Evolutionary conservation across 2,113 vertebrate genomes (phyloP), one percentile per base, ranked within the genome.

Genomic region (Sylvilagus bachmani): DNA sequence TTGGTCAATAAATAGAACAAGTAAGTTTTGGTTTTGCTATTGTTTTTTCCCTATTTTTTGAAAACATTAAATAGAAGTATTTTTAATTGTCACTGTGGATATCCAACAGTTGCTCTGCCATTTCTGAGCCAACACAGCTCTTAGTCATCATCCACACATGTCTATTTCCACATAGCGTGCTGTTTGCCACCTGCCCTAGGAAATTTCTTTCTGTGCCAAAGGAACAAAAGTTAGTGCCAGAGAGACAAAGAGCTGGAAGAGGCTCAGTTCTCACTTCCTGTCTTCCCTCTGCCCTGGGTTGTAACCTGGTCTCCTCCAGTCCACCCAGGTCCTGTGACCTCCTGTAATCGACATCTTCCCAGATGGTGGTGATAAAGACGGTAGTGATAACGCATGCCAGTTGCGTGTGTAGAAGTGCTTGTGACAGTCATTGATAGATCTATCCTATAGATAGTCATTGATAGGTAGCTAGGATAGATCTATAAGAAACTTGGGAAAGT

Each of bases 1-100:
- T 71, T 90, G 90, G 55, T 64, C 77, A 90, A 80, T 90, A 94
- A 92, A 69, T 74, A n/a, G 22, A 86, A 90, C 51, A 77, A 74
- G 74, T 27, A n/a, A 79, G 27, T 31, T 64, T 64, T 44, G 38
- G 19, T 86, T 92, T 66, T 71, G 33, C 67, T 71, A 38, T 86
- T 77, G 11, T 83, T 73, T 55, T 38, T 2, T 3, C 5, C 10
- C 55, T 53, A 22, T 44, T 73, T 90, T 66, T 64, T 33, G 0
- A 19, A 73, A 27, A n/a, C 67, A 49, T 92, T 77, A 86, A 70
- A n/a, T 70, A 90, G 78, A 90, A 87, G 36, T 95, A 55, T 92
- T 74, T 90, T 92, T 58, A 67, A 36, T 79, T 70, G 17, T 69
- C 51, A 49, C 78, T 92, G 55, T 87, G 78, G 55, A 17, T 74